Base-by-base conservation (phyloP, 2,888 invertebrate species). In the Microctonus aethiopoides region DNA sequence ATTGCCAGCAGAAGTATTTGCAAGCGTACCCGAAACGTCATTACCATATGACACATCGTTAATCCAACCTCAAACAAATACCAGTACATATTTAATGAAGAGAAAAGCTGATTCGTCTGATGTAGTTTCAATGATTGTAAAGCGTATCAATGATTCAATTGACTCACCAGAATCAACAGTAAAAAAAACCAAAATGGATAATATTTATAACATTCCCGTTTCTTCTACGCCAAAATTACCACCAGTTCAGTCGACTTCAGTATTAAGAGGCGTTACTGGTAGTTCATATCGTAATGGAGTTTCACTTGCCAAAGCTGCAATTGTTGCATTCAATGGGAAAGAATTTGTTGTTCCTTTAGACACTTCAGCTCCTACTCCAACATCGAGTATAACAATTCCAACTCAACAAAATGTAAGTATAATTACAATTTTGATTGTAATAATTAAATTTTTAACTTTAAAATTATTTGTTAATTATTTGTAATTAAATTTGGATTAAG, bases 1-100 rank as follows among this genome's bases (percentile, higher is more conserved):
- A 1, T 57, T 84, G 29, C 72, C 80, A 2, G 76, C 76, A 0
- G 80, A 83, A 63, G 77, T 75, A n/a, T 83, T 82, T 56, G 77
- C 75, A 1, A 76, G 24, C 11, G 75, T 68, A 2, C 61, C 77
- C 13, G 75, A 73, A 46, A 39, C 39, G 13, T 52, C 34, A 39
- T n/a, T 2, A 13, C 56, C 39, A 34, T 24, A 11, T 62, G 54
- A 26, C 22, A 20, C 16, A 7, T 24, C 20, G 1, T 26, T 6
- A 16, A 41, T 13, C 4, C 26, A 3, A 29, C 62, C 4, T 3
- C 56, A 10, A 20, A 11, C 16, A 56, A 63, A 20, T 26, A 7
- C 1, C n/a, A 22, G 24, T n/a, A 32, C 22, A 29, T 64, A 26
- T 69, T 56, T 29, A 36, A 24, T 36, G 39, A 65, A 29, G 51